Conservation (phyloP, 2,888 invertebrate species). For the Digitonthophagus gazella region DNA sequence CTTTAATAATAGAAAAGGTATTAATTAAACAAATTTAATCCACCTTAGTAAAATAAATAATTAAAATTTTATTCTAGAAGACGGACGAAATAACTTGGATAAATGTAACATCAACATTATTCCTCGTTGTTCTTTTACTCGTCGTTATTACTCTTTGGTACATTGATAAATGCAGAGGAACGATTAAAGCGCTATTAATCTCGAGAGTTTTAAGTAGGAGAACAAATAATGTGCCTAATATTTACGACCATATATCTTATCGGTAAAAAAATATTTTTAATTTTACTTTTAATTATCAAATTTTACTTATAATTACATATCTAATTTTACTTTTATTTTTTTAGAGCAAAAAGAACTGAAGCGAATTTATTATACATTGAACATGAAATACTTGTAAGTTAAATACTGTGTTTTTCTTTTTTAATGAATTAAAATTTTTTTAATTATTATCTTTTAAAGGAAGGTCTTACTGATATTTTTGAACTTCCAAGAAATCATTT, state of each 20-base stretch:
- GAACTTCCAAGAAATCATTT: conserved; percentile 49
- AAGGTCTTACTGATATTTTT: conserved; percentile 37
- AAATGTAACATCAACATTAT: neutral
- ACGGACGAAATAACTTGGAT: neutral
- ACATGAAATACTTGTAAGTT: conserved; percentile 30
- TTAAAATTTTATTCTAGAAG: neutral
- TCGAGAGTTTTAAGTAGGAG: conserved; percentile 3
- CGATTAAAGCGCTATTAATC: conserved; percentile 1
- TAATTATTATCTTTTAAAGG: conserved; percentile 27
- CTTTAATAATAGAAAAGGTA: neutral
- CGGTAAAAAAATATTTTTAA: neutral
- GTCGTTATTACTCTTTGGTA: conserved; percentile 1
- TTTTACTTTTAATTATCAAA: neutral
- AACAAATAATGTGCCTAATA: neutral
- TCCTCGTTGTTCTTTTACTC: neutral
- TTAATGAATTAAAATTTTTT: neutral
- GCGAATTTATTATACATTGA: conserved; percentile 28
- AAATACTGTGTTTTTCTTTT: no score
- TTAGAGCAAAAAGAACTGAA: conserved; percentile 23
- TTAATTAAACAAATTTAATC: neutral
- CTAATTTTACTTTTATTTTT: conserved; percentile 5
- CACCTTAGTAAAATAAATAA: neutral
- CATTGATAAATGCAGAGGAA: conserved; percentile 7
- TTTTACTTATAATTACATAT: neutral
- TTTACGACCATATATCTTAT: neutral